Evolutionary conservation across 2,113 vertebrate genomes (phyloP), one percentile per base, ranked within the genome.

Genomic region (Ancistrus triradiatus): DNA sequence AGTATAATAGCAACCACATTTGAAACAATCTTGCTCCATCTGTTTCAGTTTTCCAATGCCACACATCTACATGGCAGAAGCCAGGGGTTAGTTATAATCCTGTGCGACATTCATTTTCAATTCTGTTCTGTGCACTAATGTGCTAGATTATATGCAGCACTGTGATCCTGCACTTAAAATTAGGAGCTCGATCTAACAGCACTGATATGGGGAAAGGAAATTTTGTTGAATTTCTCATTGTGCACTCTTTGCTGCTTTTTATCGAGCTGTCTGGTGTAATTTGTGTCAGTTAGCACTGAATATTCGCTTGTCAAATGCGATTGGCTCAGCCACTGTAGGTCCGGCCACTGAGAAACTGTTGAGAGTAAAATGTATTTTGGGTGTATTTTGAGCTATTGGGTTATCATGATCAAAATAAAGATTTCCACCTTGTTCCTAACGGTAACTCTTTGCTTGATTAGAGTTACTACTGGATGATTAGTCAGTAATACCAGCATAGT

Each of bases 351-450:
- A 66, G 21, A 37, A n/a, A n/a, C 61, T 61, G 46, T 47, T 47
- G 72, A 80, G 72, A 76, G 61, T 70, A 78, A 77, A 75, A 75
- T 61, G 70, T 74, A 61, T 84, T 80, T 22, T 13, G 11, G 35
- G n/a, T 14, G 65, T n/a, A n/a, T n/a, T n/a, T n/a, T 66, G 73
- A 79, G 75, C 80, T 80, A 79, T 84, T 72, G 73, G 68, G 59
- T 52, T 43, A 61, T 82, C 77, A 78, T 79, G 67, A 70, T 46
- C 55, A 60, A 19, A 52, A 56, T 60, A 65, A 73, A 75, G 79
- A 78, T 75, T 75, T 80, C 78, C 81, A 73, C 72, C 70, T 68
- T 66, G 17, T 70, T 66, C n/a, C n/a, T n/a, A n/a, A n/a, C n/a
- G n/a, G n/a, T n/a, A n/a, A n/a, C n/a, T n/a, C n/a, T n/a, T n/a